Evolutionary conservation across 30 jellyfish, hydroid and myxozoan species (phyloP), one percentile per base, ranked within the genome.

Genomic region (Pelagia noctiluca): DNA sequence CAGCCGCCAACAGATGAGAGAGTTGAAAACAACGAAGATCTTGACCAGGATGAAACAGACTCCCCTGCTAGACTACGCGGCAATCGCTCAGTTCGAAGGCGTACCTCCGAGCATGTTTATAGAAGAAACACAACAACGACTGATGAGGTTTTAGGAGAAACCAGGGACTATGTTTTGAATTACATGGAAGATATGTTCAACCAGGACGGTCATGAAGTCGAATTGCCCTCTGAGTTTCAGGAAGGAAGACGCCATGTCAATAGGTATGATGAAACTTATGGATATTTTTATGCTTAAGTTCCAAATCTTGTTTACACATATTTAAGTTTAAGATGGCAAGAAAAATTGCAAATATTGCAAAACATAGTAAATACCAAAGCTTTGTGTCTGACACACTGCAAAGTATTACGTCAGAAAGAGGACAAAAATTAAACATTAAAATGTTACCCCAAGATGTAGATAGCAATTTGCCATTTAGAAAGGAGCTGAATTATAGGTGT

Each of bases 181-280:
- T 90, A 84, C 57, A 63, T 90, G 30, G 93, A 80, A 2, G 90
- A 90, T 52, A 89, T 89, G 52, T 67, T 90, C 94, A 87, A 77
- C 23, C 78, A 69, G 4, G 96, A 90, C 76, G 96, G 96, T 3
- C 11, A 30, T 35, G 49, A 46, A 26, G 88, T 19, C 16, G 68
- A 52, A 3, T 52, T 90, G 21, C 97, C 97, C 23, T 83, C 50
- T 11, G 90, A 78, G 26, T 64, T 90, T 53, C 50, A 69, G 54
- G 71, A 49, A 31, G 16, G 80, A 22, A 50, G 78, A 35, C 48
- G 60, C 34, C 32, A 65, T 12, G 94, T 73, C 34, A 76, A 89
- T 7, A 60, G 78, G 95, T 84, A 63, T 13, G 18, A 2, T 0
- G 82, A 5, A 18, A 18, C 8, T 10, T 70, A 2, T 10, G 33